A percentile compares a stretch with the other conserved stretches of the same genome.
phyloP scores from a whole-genome alignment of 53 echinoderm and acorn worm species.

The Paracentrotus lividus region DNA sequence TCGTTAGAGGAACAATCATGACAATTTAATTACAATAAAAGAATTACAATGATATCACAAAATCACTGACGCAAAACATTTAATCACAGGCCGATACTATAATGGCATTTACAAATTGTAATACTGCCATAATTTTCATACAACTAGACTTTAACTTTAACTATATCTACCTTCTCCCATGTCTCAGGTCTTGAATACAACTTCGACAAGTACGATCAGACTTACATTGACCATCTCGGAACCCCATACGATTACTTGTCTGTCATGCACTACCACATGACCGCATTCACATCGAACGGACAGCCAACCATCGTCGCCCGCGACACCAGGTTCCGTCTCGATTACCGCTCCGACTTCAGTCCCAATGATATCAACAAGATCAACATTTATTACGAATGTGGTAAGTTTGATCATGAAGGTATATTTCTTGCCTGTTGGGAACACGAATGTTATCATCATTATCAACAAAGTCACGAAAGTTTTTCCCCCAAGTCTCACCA shows the following conservation, averaged over 20 bases:
- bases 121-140: no score
- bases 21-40: no score
- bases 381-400: slow-evolving; percentile 67
- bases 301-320: slow-evolving; percentile 67
- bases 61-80: no score
- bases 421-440: no score
- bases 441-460: no score
- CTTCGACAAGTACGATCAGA: slow-evolving; percentile 60
- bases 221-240: slow-evolving; percentile 65
- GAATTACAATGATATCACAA: no score
- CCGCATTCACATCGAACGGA: slow-evolving; percentile 68
- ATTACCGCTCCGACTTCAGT: slow-evolving; percentile 69
- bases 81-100: no score
- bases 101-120: no score
- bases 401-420: not conserved
- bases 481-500: no score
- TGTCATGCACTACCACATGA: slow-evolving; percentile 72
- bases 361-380: slow-evolving; percentile 51
- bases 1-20: no score
- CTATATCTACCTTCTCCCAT: not conserved
- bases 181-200: slow-evolving; percentile 64
- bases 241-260: slow-evolving; percentile 64
- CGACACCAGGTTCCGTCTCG: slow-evolving; percentile 17
- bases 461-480: no score
- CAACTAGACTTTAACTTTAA: no score